phyloP scores from a whole-genome alignment of 2,888 invertebrate genomes.

The Meandrusa payeni region DNA sequence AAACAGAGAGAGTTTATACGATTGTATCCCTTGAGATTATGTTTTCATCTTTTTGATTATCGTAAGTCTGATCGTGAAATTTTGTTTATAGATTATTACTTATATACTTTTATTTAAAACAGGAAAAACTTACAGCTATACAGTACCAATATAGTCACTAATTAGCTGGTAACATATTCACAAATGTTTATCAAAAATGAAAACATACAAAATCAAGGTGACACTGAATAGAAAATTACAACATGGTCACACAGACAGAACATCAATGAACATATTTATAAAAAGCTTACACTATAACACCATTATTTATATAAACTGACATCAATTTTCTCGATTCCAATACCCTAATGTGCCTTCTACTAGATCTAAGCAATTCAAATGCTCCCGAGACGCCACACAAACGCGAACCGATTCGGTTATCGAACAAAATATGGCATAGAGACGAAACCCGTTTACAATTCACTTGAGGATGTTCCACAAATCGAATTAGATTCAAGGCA shows the following conservation, averaged over 20 bases:
- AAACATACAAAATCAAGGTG: no score
- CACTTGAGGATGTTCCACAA: slow-evolving; percentile 55
- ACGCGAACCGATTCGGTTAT: slow-evolving; percentile 49
- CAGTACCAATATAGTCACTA: no score
- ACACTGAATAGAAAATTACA: no score
- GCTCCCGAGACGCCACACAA: slow-evolving; percentile 56
- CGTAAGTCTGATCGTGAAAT: slow-evolving; percentile 15
- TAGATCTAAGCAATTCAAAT: slow-evolving; percentile 64
- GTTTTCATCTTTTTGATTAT: slow-evolving; percentile 24
- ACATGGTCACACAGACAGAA: no score
- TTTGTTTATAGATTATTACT: slow-evolving; percentile 2
- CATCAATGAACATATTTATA: no score
- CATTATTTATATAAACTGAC: no score
- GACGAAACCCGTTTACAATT: slow-evolving; percentile 58
- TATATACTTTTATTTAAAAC: not conserved
- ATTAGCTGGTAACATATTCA: no score
- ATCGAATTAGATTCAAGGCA: slow-evolving; percentile 33
- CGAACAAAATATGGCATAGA: slow-evolving; percentile 56
- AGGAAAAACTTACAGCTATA: no score
- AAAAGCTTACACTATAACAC: no score
- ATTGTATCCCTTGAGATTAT: slow-evolving; percentile 24
- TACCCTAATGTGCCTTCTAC: slow-evolving; percentile 46
- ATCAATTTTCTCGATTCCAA: slow-evolving; percentile 29
- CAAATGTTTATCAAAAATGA: no score
- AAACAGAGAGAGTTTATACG: slow-evolving; percentile 24